phyloP scores from a whole-genome alignment of 2,888 invertebrate species.

The Cataglyphis livida region DNA sequence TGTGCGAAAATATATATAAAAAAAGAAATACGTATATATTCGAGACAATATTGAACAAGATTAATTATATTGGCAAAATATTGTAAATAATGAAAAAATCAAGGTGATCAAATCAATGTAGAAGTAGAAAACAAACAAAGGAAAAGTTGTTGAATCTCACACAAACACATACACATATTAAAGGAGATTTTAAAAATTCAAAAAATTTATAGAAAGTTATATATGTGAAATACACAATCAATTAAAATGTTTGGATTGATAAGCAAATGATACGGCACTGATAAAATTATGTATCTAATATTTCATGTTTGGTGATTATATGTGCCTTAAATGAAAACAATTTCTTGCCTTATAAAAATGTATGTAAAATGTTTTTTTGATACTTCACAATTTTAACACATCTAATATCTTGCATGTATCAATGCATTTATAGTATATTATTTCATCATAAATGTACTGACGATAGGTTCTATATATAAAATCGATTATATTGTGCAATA shows the following conservation, averaged over 20 bases:
- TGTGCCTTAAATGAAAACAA: conserved; percentile 65
- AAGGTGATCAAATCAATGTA: conserved; percentile 1
- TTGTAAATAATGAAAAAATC: conserved; percentile 29
- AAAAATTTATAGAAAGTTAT: background rate
- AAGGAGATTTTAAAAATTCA: background rate
- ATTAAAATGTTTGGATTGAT: background rate
- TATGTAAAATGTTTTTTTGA: conserved; percentile 38
- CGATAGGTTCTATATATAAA: conserved; percentile 7
- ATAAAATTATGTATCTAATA: conserved; percentile 14
- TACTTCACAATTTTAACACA: conserved; percentile 19
- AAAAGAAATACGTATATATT: background rate
- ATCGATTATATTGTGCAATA: conserved; percentile 40
- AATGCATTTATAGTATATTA: conserved; percentile 18
- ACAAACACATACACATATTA: no score
- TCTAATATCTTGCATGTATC: conserved; percentile 35
- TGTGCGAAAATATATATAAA: conserved; percentile 2
- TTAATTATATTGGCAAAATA: conserved; percentile 8
- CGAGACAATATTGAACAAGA: conserved; percentile 3
- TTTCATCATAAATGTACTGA: conserved; percentile 27
- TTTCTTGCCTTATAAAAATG: conserved; percentile 57
- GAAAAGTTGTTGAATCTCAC: background rate
- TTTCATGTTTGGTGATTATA: conserved; percentile 35
- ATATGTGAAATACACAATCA: background rate
- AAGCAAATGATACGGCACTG: background rate
- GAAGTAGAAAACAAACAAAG: background rate